Conservation (phyloP, 2,113 vertebrate genomes). For the Eulemur rufifrons region DNA sequence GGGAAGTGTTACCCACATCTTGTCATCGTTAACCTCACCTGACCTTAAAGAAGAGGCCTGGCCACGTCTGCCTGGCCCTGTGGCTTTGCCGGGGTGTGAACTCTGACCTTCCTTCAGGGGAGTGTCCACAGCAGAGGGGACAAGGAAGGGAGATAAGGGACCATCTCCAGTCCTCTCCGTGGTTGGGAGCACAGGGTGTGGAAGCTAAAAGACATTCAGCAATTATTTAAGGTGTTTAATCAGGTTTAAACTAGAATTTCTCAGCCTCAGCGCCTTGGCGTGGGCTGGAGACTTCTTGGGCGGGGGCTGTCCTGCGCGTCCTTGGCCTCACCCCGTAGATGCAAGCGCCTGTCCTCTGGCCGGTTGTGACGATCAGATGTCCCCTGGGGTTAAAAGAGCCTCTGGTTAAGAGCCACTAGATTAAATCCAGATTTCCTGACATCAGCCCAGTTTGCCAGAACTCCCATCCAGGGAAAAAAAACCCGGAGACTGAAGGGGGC, state of each 20-base stretch:
- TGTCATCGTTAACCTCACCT: not conserved
- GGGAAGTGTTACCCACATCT: not conserved
- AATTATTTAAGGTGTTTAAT: not conserved
- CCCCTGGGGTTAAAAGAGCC: not conserved
- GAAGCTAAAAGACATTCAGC: not conserved
- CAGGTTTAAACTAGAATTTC: not conserved
- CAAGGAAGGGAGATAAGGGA: not conserved
- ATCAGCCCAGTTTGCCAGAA: not conserved
- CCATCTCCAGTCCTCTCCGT: not conserved
- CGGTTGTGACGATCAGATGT: not conserved
- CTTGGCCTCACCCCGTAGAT: not conserved
- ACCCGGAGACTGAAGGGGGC: not conserved
- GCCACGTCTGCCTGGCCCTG: accelerated
- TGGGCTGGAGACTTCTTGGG: not conserved
- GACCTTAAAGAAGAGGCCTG: not conserved
- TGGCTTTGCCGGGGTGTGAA: not conserved
- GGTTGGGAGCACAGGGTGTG: not conserved
- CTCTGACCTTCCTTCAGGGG: not conserved
- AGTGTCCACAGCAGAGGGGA: not conserved
- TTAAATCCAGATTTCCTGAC: not conserved
- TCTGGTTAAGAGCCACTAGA: not conserved
- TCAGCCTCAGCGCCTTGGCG: accelerated
- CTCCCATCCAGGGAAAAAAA: not conserved
- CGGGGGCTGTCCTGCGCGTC: no score
- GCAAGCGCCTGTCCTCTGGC: not conserved